Conservation (phyloP, 2,797 vertebrate genomes). For the Dryobates pubescens region DNA sequence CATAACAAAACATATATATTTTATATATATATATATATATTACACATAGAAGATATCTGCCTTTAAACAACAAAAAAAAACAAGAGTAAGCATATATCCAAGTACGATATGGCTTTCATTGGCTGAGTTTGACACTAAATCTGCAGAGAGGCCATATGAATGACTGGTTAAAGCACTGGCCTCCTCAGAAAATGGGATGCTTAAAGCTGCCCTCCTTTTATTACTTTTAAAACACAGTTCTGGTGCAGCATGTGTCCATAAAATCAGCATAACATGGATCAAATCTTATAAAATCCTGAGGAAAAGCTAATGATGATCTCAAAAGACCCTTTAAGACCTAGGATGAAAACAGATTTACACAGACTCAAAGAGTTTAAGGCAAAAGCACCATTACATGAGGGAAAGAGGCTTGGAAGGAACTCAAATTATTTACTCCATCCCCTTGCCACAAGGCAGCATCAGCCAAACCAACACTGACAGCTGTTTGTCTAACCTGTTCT, state of each 20-base stretch:
- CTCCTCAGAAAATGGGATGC: background rate
- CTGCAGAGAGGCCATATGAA: background rate
- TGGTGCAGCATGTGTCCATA: slow-evolving; percentile 27
- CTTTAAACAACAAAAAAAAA: background rate
- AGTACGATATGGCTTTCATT: background rate
- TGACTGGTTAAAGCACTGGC: background rate
- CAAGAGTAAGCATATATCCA: background rate
- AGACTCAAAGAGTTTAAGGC: slow-evolving; percentile 48
- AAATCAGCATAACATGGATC: background rate
- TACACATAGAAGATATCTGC: no score
- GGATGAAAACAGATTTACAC: slow-evolving; percentile 52
- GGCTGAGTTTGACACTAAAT: background rate
- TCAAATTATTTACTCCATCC: slow-evolving; percentile 25
- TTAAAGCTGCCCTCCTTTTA: background rate
- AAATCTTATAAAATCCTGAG: slow-evolving; percentile 36
- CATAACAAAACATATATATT: background rate
- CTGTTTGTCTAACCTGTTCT: slow-evolving; percentile 47
- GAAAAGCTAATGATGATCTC: slow-evolving; percentile 52
- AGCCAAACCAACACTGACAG: slow-evolving; percentile 48
- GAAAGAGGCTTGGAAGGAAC: slow-evolving; percentile 24
- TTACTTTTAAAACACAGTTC: slow-evolving; percentile 15
- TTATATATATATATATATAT: background rate
- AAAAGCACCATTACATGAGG: slow-evolving; percentile 15
- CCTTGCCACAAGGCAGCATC: slow-evolving; percentile 35
- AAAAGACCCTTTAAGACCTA: slow-evolving; percentile 46